Base-by-base conservation (phyloP, 2,797 vertebrate species). In the Acipenser ruthenus region DNA sequence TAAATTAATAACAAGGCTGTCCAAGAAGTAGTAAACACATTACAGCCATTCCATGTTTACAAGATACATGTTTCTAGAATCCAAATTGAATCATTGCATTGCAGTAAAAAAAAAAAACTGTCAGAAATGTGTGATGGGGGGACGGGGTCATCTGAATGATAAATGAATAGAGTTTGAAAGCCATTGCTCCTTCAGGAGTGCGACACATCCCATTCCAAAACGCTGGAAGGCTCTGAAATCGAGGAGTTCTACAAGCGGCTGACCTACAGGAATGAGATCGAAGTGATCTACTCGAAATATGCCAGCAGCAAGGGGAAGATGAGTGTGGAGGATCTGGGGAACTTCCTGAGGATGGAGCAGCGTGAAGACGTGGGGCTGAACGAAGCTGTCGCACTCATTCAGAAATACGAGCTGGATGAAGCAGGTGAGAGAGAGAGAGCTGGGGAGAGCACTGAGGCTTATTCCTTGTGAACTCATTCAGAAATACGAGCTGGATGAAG, bases 211-310 rank as follows among this genome's bases (percentile, higher is more conserved):
- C 86, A 87, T 50, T 96, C 95, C 4, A 87, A 89, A 55, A 75
- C 92, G 13, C 75, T 99, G 79, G 95, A 99, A 71, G 95, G 89
- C 7, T 70, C 85, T 0, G 97, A 99, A 86, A 97, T 99, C 23
- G 90, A 93, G 75, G 71, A 82, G 12, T 99, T 96, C 87, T 99
- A 99, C 66, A 88, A 90, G 67, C 80, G 92, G 69, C 86, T 99
- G 73, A 99, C 95, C 0, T 37, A 89, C 0, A 87, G 97, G 8
- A 76, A 83, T 49, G 97, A 99, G 82, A 87, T 99, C 1, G 83
- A 94, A 10, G 74, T 69, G 6, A 91, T 95, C 75, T 99, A 93
- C 15, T 66, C 1, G 0, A 74, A 73, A 0, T 93, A 90, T 0
- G 81, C 90, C 0, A 8, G 72, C 60, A 75, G 81, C 0, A 71